Evolutionary conservation across 1,140 invertebrate genomes (phyloP), one percentile per base, ranked within the genome.

Genomic region (Gonioctena quinquepunctata): DNA sequence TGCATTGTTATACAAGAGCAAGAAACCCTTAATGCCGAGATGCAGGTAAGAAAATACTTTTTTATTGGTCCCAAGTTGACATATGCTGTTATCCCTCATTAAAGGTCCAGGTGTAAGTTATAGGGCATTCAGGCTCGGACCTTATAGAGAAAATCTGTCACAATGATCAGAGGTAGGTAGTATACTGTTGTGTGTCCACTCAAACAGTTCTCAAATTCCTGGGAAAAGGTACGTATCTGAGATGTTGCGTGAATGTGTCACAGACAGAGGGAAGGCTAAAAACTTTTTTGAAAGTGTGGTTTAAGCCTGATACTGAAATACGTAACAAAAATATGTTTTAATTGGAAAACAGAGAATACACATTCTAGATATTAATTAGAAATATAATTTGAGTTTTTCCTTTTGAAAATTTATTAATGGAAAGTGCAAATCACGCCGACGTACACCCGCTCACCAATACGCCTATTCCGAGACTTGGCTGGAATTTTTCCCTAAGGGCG

Each of bases 81-180:
- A 61, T 16, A 27, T 61, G 59, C 23, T 28, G 59, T 33, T 61
- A 61, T 61, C 27, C 59, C 25, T 61, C 27, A 23, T 16, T 61
- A 61, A 26, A 26, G 59, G 27, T 28, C 59, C 59, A 61, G 59
- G 59, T 61, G 59, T 61, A 33, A 61, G 59, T n/a, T 27, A 61
- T 57, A 42, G n/a, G n/a, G n/a, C n/a, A n/a, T n/a, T n/a, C n/a
- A n/a, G n/a, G n/a, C 33, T 21, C 16, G 19, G 54, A 13, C 22
- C 3, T 21, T 8, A 19, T 54, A 54, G 1, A 22, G 18, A 21
- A 54, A 11, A n/a, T 21, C 52, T 57, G n/a, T 21, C 23, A 23
- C 19, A 19, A 2, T 18, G 22, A 19, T 23, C 11, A 25, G 2
- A 57, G n/a, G n/a, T 8, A 57, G 23, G 54, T 57, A 22, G 48